phyloP scores from a whole-genome alignment of 2,797 vertebrate species.

The Sebastolobus alascanus region DNA sequence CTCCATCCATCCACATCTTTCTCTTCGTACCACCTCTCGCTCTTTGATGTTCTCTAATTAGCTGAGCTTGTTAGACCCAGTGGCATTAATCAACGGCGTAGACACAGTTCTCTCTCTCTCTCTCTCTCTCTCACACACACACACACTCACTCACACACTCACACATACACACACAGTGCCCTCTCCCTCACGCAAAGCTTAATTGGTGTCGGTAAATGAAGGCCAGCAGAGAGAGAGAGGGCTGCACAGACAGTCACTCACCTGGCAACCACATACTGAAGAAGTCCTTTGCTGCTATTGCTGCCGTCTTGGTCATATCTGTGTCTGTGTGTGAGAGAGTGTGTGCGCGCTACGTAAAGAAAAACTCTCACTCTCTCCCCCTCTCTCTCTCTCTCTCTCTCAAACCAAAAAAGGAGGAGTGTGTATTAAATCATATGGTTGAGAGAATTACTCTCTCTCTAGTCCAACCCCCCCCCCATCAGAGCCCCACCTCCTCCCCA shows the following conservation, averaged over 20 bases:
- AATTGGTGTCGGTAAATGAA: constrained; percentile 75
- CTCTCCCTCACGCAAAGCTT: constrained; percentile 54
- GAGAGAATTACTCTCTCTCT: constrained; percentile 58
- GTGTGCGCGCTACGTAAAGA: constrained; percentile 52
- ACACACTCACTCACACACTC: constrained; percentile 25
- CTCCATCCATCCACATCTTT: constrained; percentile 60
- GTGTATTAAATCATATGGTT: constrained; percentile 72
- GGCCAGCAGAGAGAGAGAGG: constrained; percentile 54
- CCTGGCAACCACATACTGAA: constrained; percentile 88
- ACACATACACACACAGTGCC: constrained; percentile 26
- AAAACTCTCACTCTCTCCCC: constrained; percentile 68
- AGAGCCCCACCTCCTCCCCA: constrained; percentile 78
- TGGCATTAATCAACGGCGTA: constrained; percentile 78
- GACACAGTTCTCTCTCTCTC: constrained; percentile 31
- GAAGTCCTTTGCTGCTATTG: constrained; percentile 85
- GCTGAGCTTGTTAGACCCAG: constrained; percentile 72
- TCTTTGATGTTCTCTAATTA: constrained; percentile 84
- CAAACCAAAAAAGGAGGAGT: constrained; percentile 64
- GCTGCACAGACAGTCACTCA: constrained; percentile 80
- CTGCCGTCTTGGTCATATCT: constrained; percentile 83
- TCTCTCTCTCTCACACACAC: background rate
- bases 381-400: constrained; percentile 38
- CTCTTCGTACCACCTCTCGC: constrained; percentile 47
- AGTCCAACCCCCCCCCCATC: constrained; percentile 57
- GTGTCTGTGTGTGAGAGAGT: constrained; percentile 60